A percentile compares a stretch with the other conserved stretches of the same genome.
Evolutionary conservation across 64 coral and sea anemone species (phyloP).

Genomic region (Stichodactyla mertensii): DNA sequence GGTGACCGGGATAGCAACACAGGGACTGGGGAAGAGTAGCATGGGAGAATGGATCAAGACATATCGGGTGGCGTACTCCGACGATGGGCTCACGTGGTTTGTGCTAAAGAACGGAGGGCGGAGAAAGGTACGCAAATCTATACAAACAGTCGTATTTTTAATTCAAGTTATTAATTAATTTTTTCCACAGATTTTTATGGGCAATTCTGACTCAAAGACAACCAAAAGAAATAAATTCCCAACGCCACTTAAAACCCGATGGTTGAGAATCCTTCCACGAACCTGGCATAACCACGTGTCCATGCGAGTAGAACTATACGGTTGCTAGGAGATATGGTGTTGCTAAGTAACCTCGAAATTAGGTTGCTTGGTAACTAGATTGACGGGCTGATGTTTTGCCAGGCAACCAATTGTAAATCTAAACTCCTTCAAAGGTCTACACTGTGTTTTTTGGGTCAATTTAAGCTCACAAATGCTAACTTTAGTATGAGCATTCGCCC

Average conservation of each 20-base stretch:
- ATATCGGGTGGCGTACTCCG: slow-evolving; percentile 45
- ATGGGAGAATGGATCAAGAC: slow-evolving; percentile 73
- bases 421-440: no score
- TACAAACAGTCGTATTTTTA: neutral
- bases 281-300: slow-evolving; percentile 74
- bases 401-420: neutral
- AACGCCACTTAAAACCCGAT: slow-evolving; percentile 54
- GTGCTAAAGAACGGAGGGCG: slow-evolving; percentile 29
- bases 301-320: slow-evolving; percentile 87
- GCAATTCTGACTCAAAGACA: slow-evolving; percentile 51
- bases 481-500: neutral
- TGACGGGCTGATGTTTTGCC: neutral
- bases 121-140: slow-evolving; percentile 37
- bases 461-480: no score
- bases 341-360: neutral
- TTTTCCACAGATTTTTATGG: slow-evolving; percentile 59
- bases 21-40: slow-evolving; percentile 55
- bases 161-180: neutral
- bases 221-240: slow-evolving; percentile 50
- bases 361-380: neutral
- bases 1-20: slow-evolving; percentile 63
- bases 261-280: slow-evolving; percentile 68
- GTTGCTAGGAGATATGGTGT: slow-evolving; percentile 27
- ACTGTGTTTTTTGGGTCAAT: neutral
- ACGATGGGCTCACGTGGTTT: slow-evolving; percentile 53